Evolutionary conservation across 1,140 invertebrate genomes (phyloP), one percentile per base, ranked within the genome.

Genomic region (Drosophila sturtevanti): DNA sequence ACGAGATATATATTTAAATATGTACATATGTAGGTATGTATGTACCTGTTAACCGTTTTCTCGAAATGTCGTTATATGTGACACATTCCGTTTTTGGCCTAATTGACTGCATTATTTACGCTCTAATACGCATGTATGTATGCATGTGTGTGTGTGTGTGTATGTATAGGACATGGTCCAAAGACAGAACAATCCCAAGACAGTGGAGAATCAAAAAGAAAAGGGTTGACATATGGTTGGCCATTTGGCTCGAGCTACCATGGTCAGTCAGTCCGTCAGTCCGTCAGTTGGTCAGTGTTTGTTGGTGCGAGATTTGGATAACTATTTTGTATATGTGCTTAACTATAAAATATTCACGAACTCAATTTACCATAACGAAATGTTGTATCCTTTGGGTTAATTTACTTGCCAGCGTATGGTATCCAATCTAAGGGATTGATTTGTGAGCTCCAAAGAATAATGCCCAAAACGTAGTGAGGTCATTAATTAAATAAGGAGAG

Each of bases 51-150:
- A 24, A 24, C 22, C 22, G 22, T 24, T 3, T 24, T 2, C 4
- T 4, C 22, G 22, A 31, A 31, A 31, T 31, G 27, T 1, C 27
- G 5, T 31, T 31, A 31, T 72, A 60, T 70, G 77, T 65, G 66
- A 79, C 77, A 73, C 75, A 74, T 73, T 66, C 77, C 34, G 34
- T 35, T 56, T 52, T 71, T 38, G 66, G 54, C 54, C 72, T 86
- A 85, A 85, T 85, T 86, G 73, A 62, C 81, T 85, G 81, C 81
- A 85, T 85, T 85, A 85, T 85, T 85, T 85, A 85, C 77, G 64
- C 9, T 44, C 41, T 18, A n/a, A 48, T 21, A 21, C 18, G 2
- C 1, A 44, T 24, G 22, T 7, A 31, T 31, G n/a, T n/a, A n/a
- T n/a, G n/a, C n/a, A n/a, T n/a, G n/a, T n/a, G n/a, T n/a, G n/a